phyloP scores from a whole-genome alignment of 2,797 vertebrate genomes.

The Xiphophorus birchmanni region DNA sequence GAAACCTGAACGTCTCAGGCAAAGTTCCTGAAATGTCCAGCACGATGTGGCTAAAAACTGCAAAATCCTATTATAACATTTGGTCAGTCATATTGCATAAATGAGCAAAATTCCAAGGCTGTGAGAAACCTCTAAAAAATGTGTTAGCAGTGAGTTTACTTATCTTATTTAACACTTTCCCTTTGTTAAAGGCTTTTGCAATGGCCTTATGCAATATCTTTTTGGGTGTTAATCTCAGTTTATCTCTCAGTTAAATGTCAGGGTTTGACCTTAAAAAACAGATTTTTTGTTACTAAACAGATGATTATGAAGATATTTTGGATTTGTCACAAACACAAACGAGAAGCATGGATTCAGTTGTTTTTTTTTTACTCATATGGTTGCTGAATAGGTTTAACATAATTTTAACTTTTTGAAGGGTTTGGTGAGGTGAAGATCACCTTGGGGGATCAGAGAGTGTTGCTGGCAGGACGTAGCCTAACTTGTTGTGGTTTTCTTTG shows the following conservation, averaged over 20 bases:
- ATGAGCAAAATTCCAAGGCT: slow-evolving; percentile 29
- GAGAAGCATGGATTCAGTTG: neutral
- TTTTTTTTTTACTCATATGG: neutral
- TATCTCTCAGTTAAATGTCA: slow-evolving; percentile 19
- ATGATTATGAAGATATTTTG: neutral
- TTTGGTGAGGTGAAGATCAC: neutral
- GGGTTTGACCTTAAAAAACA: slow-evolving; percentile 10
- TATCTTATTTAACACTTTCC: slow-evolving; percentile 26
- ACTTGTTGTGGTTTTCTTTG: neutral
- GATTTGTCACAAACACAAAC: neutral
- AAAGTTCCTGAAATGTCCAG: slow-evolving; percentile 8
- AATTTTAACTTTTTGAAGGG: neutral
- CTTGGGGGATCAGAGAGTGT: neutral
- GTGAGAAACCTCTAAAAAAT: slow-evolving; percentile 15
- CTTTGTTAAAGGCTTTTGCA: slow-evolving; percentile 49
- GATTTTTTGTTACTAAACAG: slow-evolving; percentile 1
- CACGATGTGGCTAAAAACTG: slow-evolving; percentile 23
- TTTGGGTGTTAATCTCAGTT: slow-evolving; percentile 31
- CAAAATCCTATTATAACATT: slow-evolving; percentile 23
- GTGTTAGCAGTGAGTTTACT: slow-evolving; percentile 31
- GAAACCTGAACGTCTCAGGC: neutral
- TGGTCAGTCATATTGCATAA: slow-evolving; percentile 22
- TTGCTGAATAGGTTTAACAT: neutral
- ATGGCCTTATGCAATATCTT: slow-evolving; percentile 41
- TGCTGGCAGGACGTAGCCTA: neutral